Evolutionary conservation across 2,113 vertebrate species (phyloP).

Genomic region (Microtus ochrogaster): DNA sequence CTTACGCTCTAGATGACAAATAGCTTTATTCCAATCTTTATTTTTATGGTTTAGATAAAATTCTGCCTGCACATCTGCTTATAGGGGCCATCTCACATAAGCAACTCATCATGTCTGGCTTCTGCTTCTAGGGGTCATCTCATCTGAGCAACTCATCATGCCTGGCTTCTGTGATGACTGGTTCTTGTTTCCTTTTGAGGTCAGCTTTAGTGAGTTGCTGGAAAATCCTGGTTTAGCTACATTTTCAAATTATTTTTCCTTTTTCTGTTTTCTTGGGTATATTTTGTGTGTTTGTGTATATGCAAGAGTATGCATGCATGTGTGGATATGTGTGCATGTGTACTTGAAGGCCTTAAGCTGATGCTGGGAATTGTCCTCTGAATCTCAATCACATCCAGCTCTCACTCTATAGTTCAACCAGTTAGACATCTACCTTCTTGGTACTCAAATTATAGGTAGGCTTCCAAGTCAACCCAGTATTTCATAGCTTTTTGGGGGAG

Average conservation of each 20-base stretch:
- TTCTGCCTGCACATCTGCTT: not conserved
- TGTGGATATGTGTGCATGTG: not conserved
- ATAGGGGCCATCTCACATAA: not conserved
- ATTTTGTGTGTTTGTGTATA: not conserved
- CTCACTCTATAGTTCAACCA: not conserved
- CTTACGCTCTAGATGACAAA: not conserved
- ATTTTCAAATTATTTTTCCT: not conserved
- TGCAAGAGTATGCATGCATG: not conserved
- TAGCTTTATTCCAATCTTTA: not conserved
- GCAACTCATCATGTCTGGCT: not conserved
- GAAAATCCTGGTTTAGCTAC: not conserved
- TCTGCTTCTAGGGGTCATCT: not conserved
- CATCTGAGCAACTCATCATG: not conserved
- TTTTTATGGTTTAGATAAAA: not conserved
- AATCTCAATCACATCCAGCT: not conserved
- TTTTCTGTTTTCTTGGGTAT: not conserved
- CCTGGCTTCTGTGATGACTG: not conserved
- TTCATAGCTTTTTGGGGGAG: not conserved
- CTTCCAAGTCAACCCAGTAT: not conserved
- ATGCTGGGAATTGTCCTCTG: not conserved
- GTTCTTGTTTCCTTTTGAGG: not conserved
- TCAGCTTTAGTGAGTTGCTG: not conserved
- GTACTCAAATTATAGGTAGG: not conserved
- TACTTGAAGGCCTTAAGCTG: not conserved
- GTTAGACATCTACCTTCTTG: not conserved